A percentile compares a stretch with the other conserved stretches of the same genome.
Conservation (phyloP, 2,113 vertebrate genomes). For the Tragelaphus buxtoni region DNA sequence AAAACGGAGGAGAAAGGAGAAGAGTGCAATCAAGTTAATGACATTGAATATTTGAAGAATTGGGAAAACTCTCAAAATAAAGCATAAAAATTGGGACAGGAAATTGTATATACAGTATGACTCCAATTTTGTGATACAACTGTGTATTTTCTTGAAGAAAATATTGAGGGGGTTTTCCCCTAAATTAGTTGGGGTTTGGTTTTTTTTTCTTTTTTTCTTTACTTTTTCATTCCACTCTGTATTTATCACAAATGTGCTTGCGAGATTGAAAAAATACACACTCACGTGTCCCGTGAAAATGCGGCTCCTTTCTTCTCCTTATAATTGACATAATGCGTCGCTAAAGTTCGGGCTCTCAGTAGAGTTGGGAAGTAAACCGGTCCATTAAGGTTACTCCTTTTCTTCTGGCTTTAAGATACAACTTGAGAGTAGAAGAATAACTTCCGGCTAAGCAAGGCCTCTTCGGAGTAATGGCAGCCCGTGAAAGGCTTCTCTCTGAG, state of each 20-base stretch:
- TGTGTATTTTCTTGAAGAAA: neutral
- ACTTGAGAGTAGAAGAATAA: neutral
- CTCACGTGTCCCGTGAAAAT: neutral
- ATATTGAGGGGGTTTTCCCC: neutral
- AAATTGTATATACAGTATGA: neutral
- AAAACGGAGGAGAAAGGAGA: neutral
- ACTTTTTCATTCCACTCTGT: neutral
- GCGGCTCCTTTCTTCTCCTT: neutral
- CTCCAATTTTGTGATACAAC: neutral
- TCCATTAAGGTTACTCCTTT: neutral
- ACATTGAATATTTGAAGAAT: neutral
- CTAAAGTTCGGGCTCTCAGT: neutral
- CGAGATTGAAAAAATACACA: neutral
- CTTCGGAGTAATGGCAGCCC: neutral
- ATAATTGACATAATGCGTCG: accelerated
- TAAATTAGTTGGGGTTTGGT: neutral
- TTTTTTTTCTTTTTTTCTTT: neutral
- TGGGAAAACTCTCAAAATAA: neutral
- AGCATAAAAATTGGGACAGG: neutral
- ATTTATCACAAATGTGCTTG: neutral
- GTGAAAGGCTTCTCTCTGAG: neutral
- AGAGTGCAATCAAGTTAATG: neutral
- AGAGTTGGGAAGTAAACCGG: neutral
- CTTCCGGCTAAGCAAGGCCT: accelerated
- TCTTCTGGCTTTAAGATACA: too few relatives aligned